Evolutionary conservation across 2,888 invertebrate genomes (phyloP), one percentile per base, ranked within the genome.

Genomic region (Sthenelais limicola): DNA sequence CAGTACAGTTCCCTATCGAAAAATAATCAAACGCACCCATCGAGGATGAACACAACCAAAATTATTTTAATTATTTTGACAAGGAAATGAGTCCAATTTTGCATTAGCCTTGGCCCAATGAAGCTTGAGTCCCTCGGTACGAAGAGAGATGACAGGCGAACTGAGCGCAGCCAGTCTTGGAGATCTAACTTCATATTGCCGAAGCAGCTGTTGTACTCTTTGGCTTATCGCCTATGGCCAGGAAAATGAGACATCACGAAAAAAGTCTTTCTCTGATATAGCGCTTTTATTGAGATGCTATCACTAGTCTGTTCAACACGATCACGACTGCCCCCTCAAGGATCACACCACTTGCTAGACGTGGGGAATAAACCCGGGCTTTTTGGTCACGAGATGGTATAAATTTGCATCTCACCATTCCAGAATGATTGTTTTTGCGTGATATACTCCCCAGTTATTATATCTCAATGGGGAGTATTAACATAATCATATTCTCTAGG

Each of bases 41-140:
- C 62, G 43, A 9, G 62, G 58, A 21, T 38, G 62, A 38, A 62
- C 62, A 38, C 43, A 43, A 24, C 26, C 35, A 62, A 38, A 62
- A 62, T 62, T 62, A 62, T 62, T 62, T 62, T 62, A 62, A 62
- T 62, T 62, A 62, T 62, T 62, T 62, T 62, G 62, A 62, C 62
- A 62, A 62, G 62, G 62, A 62, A 62, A 62, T 62, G 62, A 43
- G 62, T 62, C 62, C 62, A 62, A 62, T 62, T 62, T 62, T 18
- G 62, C 62, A 62, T 62, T 62, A 62, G 62, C 38, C 26, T 26
- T 38, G 35, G 62, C 62, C 62, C 38, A 62, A 12, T 62, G 62
- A 62, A 62, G 62, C 38, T 24, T 24, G 62, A 35, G 51, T 5
- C 21, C 35, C 3, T 24, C 1, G 62, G 35, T 26, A 35, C 26